A percentile compares a stretch with the other conserved stretches of the same genome.
Conservation (phyloP, 2,888 invertebrate genomes). For the Stenoptilia bipunctidactyla region DNA sequence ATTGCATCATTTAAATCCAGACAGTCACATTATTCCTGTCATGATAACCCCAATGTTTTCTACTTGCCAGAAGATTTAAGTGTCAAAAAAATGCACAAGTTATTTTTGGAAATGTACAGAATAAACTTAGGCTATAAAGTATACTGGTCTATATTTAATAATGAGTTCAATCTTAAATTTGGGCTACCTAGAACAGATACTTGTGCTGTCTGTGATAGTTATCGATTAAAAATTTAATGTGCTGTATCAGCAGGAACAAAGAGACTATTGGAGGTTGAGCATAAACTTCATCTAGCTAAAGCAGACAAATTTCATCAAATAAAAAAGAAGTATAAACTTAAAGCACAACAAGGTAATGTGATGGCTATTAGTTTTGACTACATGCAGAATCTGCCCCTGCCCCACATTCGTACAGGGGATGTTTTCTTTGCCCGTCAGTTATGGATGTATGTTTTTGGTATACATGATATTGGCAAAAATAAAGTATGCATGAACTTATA, state of each 20-base stretch:
- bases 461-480: slow-evolving; percentile 8
- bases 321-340: too few species aligned
- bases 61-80: slow-evolving; percentile 6
- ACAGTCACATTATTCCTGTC: slow-evolving; percentile 9
- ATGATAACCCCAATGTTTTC: slow-evolving; percentile 6
- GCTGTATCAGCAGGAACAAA: slow-evolving; percentile 5
- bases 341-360: too few species aligned
- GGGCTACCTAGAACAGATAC: slow-evolving; percentile 10
- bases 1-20: slow-evolving; percentile 8
- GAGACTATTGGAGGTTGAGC: slow-evolving; percentile 5
- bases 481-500: slow-evolving; percentile 1
- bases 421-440: slow-evolving; percentile 11
- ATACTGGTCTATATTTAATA: slow-evolving; percentile 8
- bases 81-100: slow-evolving; percentile 4
- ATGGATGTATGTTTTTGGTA: slow-evolving; percentile 10
- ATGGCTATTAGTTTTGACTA: slow-evolving; percentile 6
- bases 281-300: slow-evolving; percentile 9
- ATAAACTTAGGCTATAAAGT: slow-evolving; percentile 2
- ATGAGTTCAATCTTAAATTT: slow-evolving; percentile 7
- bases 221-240: too few species aligned
- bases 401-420: slow-evolving; percentile 10
- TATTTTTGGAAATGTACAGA: slow-evolving; percentile 3
- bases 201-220: slow-evolving; percentile 8
- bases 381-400: slow-evolving; percentile 12
- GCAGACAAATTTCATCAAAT: too few species aligned